Conservation (phyloP, 2,888 invertebrate genomes). For the Pherbina coryleti region DNA sequence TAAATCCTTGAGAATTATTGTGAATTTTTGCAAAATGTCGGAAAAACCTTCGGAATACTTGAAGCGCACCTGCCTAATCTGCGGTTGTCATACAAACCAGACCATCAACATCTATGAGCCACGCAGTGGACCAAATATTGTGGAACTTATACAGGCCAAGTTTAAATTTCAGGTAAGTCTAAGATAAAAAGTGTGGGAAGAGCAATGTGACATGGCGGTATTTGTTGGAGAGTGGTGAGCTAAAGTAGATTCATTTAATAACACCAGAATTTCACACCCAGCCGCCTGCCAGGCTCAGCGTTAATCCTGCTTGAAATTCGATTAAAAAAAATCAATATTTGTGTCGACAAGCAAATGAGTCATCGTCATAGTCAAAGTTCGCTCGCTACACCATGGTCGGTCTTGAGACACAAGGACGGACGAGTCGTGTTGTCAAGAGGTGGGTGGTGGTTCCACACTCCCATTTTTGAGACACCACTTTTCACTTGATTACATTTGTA, state of each 20-base stretch:
- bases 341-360: constrained; percentile 26
- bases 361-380: constrained; percentile 1
- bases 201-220: not conserved
- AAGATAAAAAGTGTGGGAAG: not conserved
- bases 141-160: constrained; percentile 68
- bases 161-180: constrained; percentile 68
- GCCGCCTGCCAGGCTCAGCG: not conserved
- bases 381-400: not conserved
- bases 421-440: not conserved
- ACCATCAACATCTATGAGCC: constrained; percentile 69
- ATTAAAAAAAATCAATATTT: constrained; percentile 35
- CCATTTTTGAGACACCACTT: not conserved
- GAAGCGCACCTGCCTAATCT: constrained; percentile 69
- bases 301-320: constrained; percentile 2
- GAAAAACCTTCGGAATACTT: constrained; percentile 63
- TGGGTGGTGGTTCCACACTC: not conserved
- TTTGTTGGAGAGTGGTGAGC: not conserved
- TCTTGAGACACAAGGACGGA: not conserved
- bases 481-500: no score
- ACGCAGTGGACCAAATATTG: constrained; percentile 68
- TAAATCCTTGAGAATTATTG: not conserved
- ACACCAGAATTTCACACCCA: not conserved
- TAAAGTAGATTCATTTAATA: not conserved
- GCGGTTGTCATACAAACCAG: constrained; percentile 68
- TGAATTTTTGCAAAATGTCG: constrained; percentile 49